Evolutionary conservation across 2,797 vertebrate species (phyloP).

Genomic region (Channa striata): DNA sequence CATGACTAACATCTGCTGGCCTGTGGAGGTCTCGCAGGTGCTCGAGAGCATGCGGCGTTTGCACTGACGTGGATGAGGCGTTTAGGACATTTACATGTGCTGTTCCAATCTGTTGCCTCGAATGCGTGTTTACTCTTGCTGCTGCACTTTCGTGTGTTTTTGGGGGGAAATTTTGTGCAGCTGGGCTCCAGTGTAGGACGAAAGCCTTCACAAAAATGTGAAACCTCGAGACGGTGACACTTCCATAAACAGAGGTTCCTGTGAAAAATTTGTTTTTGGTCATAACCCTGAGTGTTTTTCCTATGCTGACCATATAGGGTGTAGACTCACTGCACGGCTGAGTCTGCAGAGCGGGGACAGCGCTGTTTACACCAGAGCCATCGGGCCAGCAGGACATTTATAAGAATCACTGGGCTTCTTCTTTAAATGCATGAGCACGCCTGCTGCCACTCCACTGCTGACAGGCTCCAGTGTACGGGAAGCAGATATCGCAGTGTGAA

Average conservation of each 20-base stretch:
- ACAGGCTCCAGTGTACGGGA: constrained; percentile 77
- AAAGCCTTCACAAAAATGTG: constrained; percentile 64
- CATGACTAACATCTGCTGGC: constrained; percentile 60
- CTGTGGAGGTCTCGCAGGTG: constrained; percentile 46
- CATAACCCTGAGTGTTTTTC: constrained; percentile 78
- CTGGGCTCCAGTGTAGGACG: constrained; percentile 56
- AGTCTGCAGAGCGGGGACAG: constrained; percentile 56
- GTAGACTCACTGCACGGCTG: constrained; percentile 66
- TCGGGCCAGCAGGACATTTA: constrained; percentile 75
- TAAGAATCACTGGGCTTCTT: constrained; percentile 65
- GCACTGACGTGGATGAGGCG: constrained; percentile 42
- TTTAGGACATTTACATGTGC: constrained; percentile 38
- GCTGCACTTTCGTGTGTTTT: constrained; percentile 38
- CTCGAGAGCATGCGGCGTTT: constrained; percentile 38
- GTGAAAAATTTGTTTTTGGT: constrained; percentile 77
- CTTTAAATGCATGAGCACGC: constrained; percentile 63
- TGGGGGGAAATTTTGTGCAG: constrained; percentile 50
- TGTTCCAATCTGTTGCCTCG: constrained; percentile 7
- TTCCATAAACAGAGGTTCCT: constrained; percentile 80
- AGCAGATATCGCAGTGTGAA: constrained; percentile 84
- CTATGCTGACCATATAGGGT: constrained; percentile 83
- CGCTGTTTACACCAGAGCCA: constrained; percentile 80
- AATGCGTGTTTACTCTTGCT: background rate
- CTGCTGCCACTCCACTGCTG: constrained; percentile 71
- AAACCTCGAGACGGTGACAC: constrained; percentile 65